Evolutionary conservation across 2,113 vertebrate species (phyloP), one percentile per base, ranked within the genome.

Genomic region (Irena cyanogastra): DNA sequence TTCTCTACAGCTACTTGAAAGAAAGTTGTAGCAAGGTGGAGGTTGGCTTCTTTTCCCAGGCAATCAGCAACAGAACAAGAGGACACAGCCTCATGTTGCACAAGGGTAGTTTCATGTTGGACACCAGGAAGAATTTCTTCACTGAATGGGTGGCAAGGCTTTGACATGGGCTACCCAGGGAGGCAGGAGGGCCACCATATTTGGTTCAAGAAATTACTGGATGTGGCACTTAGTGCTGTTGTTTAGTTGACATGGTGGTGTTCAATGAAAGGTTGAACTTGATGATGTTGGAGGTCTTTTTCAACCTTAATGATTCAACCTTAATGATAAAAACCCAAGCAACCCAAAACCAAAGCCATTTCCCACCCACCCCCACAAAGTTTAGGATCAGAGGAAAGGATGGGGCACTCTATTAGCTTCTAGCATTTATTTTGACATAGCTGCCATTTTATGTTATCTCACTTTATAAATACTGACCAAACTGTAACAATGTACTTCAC

Each of bases 311-410:
- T 23, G 5, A 23, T 42, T 35, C 31, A n/a, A n/a, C n/a, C n/a
- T n/a, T n/a, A n/a, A n/a, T n/a, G 23, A 50, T 57, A 64, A 72
- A 88, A 82, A 6, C 4, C 6, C 47, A 72, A 74, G 85, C 4
- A 76, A 64, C 9, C 6, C 7, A 45, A 85, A 78, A 11, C 1
- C 27, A 78, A 77, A 74, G 31, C 7, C 6, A 37, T 9, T 59
- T 31, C 7, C 26, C 17, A 27, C 4, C 12, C 2, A 19, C 23
- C 15, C 12, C 9, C 0, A 0, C 4, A 7, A 60, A 12, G 3
- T 30, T 64, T 72, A 78, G n/a, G n/a, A 70, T 31, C 6, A 41
- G 14, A 74, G 4, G 14, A 87, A 89, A 91, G 26, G 26, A 35
- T 10, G 84, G 8, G 20, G 9, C 5, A 17, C 11, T 54, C n/a